Conservation (phyloP, 2,888 invertebrate species). For the Odontomyia ornata region DNA sequence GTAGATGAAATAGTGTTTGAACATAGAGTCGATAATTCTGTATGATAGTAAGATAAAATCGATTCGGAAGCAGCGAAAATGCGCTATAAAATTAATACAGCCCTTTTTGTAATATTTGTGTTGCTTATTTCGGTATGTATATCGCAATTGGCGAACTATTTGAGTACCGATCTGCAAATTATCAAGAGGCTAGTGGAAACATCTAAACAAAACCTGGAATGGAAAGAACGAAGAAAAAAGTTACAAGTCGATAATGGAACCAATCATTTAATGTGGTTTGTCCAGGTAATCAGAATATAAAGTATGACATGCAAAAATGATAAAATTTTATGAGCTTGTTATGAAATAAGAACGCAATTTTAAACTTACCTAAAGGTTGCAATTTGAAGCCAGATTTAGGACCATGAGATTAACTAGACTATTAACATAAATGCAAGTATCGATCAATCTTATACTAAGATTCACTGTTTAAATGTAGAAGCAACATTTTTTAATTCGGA, state of each 20-base stretch:
- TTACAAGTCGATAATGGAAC: constrained; percentile 67
- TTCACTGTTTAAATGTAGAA: no score
- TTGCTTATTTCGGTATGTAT: constrained; percentile 74
- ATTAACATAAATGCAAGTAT: no score
- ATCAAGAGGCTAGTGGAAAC: constrained; percentile 63
- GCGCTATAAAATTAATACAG: constrained; percentile 72
- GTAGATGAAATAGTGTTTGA: not conserved
- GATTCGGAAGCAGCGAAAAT: constrained; percentile 61
- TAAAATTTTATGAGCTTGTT: no score
- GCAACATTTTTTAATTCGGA: no score
- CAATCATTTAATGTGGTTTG: constrained; percentile 77
- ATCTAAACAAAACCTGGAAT: constrained; percentile 55
- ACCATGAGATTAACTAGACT: no score
- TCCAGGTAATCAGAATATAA: constrained; percentile 69
- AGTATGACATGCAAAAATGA: no score
- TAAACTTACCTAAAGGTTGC: no score
- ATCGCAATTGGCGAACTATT: constrained; percentile 74
- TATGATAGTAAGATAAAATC: not conserved
- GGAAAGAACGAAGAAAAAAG: constrained; percentile 61
- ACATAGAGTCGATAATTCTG: not conserved
- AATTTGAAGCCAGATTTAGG: no score
- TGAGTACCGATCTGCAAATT: constrained; percentile 68
- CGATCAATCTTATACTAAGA: no score
- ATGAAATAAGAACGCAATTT: no score
- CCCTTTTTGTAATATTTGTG: constrained; percentile 70